Conservation (phyloP, 2,797 vertebrate genomes). For the Momotus momota region DNA sequence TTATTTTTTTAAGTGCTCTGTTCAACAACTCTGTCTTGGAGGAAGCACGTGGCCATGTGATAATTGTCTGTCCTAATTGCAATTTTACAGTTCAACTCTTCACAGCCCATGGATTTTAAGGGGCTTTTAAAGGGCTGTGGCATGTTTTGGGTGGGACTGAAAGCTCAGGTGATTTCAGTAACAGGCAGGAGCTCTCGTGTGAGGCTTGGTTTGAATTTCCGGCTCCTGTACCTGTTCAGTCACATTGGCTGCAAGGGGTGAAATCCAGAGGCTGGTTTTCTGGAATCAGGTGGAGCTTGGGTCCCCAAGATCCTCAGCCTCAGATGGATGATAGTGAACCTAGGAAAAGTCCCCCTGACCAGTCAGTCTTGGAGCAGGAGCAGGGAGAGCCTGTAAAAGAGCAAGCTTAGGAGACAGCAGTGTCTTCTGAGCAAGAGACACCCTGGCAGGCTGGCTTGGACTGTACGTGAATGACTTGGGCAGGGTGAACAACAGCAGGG, state of each 20-base stretch:
- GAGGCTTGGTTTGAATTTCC: neutral
- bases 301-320: neutral
- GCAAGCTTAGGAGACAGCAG: neutral
- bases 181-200: neutral
- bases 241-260: neutral
- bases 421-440: neutral
- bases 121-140: neutral
- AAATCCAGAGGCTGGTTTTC: neutral
- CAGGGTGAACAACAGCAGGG: neutral
- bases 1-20: neutral
- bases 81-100: conserved; percentile 1
- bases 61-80: conserved; percentile 9
- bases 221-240: neutral
- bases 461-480: neutral
- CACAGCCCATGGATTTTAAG: neutral
- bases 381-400: neutral
- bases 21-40: neutral
- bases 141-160: neutral
- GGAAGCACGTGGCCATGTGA: neutral
- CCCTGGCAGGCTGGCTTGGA: neutral
- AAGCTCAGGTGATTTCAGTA: neutral
- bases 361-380: neutral
- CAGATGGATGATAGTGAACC: neutral
- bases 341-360: neutral
- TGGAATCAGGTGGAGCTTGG: neutral